Evolutionary conservation across 2,113 vertebrate species (phyloP).

Genomic region (Heliornis fulica): DNA sequence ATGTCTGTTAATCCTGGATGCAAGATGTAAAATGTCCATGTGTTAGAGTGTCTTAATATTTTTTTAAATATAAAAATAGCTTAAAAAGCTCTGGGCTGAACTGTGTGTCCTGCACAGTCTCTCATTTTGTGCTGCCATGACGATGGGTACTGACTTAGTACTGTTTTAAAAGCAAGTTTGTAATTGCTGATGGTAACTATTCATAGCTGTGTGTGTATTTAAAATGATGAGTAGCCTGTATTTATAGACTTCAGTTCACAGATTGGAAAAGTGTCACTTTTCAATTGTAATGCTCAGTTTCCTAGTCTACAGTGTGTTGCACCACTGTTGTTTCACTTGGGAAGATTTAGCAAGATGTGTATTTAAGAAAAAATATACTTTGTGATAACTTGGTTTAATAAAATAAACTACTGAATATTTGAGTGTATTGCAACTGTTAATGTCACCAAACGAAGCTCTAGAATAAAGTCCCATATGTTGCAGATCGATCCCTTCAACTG

Average conservation of each 20-base stretch:
- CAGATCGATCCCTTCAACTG: background rate
- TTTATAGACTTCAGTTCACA: background rate
- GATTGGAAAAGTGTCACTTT: background rate
- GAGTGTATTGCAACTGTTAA: background rate
- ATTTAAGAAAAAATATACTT: background rate
- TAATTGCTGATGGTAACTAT: background rate
- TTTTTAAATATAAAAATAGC: background rate
- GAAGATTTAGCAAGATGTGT: background rate
- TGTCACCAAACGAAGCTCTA: background rate
- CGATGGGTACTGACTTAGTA: background rate
- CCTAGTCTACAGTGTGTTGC: background rate
- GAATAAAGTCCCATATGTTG: background rate
- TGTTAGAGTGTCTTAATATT: background rate
- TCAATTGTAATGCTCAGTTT: background rate
- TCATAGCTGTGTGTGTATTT: background rate
- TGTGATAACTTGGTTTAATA: background rate
- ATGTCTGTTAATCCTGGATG: background rate
- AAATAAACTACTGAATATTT: background rate
- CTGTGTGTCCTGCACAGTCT: background rate
- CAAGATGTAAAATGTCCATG: background rate
- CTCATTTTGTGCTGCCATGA: background rate
- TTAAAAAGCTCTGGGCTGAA: background rate
- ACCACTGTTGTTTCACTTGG: background rate
- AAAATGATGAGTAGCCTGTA: background rate
- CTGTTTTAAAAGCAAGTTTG: background rate